These are phyloP conservation scores for Zaprionus camerounensis DNA, from an alignment of 1,140 invertebrate species.

Conservation along the genomic window DNA sequence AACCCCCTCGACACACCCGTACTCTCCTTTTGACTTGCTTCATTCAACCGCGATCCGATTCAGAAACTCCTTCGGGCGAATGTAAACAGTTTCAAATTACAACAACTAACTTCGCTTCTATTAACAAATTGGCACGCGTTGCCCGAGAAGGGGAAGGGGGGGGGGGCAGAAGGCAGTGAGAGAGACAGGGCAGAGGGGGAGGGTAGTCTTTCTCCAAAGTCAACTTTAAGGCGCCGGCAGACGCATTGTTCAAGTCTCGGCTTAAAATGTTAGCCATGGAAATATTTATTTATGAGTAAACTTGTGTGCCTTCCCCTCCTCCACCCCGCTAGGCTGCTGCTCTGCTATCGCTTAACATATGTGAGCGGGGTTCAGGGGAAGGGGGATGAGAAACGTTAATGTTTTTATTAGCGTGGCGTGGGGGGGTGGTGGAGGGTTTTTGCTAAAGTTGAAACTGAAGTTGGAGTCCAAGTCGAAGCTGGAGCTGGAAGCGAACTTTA, in stretches of 20 bases:
- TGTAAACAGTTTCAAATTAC: constrained; percentile 79
- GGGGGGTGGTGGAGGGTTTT: not conserved
- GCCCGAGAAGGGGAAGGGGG: not conserved
- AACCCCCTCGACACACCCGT: not conserved
- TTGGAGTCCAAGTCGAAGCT: constrained; percentile 18
- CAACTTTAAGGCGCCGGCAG: constrained; percentile 17
- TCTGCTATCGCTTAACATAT: constrained; percentile 2
- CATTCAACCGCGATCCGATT: not conserved
- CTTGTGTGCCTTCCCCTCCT: constrained; percentile 36
- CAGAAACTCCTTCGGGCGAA: constrained; percentile 37
- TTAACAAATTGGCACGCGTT: constrained; percentile 79
- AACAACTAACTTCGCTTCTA: constrained; percentile 63
- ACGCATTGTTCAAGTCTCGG: constrained; percentile 42
- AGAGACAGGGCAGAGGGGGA: not conserved
- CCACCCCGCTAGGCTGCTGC: not conserved
- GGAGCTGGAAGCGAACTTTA: constrained; percentile 47
- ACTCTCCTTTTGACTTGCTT: not conserved
- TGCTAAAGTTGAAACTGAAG: constrained; percentile 33
- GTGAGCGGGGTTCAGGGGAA: not conserved
- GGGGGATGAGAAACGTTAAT: constrained; percentile 48
- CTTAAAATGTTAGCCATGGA: constrained; percentile 69
- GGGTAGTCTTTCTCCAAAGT: not conserved
- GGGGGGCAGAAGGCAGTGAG: too few relatives aligned
- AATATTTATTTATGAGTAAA: constrained; percentile 80
- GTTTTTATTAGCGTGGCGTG: constrained; percentile 64